Evolutionary conservation across 2,888 invertebrate genomes (phyloP).

Genomic region (Odontocolon sp.): DNA sequence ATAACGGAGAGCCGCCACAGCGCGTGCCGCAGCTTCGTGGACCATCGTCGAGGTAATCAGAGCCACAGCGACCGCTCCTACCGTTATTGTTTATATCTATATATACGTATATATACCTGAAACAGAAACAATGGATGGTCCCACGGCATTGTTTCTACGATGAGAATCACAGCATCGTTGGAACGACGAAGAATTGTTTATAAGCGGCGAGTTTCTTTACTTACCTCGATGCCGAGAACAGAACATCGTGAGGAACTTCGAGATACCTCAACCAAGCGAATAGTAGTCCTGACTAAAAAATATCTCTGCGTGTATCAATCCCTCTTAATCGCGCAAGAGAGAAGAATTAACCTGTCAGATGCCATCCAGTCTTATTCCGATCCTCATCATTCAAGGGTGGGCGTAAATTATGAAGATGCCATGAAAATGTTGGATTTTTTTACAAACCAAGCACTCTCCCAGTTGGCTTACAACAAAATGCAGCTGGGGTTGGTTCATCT

Average conservation of each 20-base stretch:
- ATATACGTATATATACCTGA: no score
- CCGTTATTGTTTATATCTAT: conserved; percentile 26
- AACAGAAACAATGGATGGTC: conserved; percentile 62
- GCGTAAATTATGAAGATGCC: conserved; percentile 1
- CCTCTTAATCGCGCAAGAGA: background rate
- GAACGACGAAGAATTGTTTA: conserved; percentile 53
- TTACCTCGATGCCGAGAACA: no score
- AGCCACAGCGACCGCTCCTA: conserved; percentile 53
- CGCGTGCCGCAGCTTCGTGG: conserved; percentile 29
- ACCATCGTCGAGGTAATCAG: conserved; percentile 63
- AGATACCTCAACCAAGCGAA: no score
- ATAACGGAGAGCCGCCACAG: conserved; percentile 52
- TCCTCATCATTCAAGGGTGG: conserved; percentile 43
- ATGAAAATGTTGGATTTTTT: background rate
- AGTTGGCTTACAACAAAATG: background rate
- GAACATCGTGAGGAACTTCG: no score
- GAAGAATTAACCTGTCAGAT: conserved; percentile 35
- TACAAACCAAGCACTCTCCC: background rate
- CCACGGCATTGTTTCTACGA: conserved; percentile 45
- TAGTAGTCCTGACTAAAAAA: no score
- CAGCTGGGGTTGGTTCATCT: background rate
- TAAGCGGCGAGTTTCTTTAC: conserved; percentile 40
- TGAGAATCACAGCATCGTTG: conserved; percentile 52
- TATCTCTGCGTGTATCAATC: no score
- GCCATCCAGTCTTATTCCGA: conserved; percentile 23